phyloP scores from a whole-genome alignment of 1,140 invertebrate genomes.

The Rhagoletis zephyria region DNA sequence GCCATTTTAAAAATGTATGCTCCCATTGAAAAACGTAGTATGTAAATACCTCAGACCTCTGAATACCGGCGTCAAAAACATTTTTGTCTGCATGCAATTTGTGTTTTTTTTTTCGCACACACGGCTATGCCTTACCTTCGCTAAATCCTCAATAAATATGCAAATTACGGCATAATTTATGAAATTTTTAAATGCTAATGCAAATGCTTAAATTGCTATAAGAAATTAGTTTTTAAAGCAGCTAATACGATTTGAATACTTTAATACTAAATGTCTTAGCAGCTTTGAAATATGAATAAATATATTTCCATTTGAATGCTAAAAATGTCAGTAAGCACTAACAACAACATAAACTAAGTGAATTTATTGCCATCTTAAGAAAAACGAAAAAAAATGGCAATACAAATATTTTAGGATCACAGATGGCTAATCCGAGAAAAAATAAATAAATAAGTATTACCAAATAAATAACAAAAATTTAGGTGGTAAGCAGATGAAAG shows the following conservation, averaged over 20 bases:
- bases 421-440: neutral
- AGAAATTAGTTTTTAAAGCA: conserved; percentile 30
- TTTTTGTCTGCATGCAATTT: too few relatives aligned
- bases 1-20: too few relatives aligned
- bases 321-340: conserved; percentile 5
- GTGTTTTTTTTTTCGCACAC: neutral
- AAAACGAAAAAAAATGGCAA: neutral
- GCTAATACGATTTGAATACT: conserved; percentile 3
- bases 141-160: neutral
- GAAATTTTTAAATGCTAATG: neutral
- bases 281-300: conserved; percentile 7
- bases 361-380: neutral
- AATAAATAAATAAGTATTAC: conserved; percentile 7
- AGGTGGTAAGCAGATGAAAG: neutral
- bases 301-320: conserved; percentile 10
- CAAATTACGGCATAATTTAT: conserved; percentile 27
- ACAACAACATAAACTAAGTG: conserved; percentile 1
- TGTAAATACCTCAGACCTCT: too few relatives aligned
- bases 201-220: conserved; percentile 15
- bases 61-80: too few relatives aligned
- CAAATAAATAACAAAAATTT: conserved; percentile 1
- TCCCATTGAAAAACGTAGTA: too few relatives aligned
- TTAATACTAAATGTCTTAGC: neutral
- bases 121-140: neutral
- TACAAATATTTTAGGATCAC: neutral